Evolutionary conservation across 2,888 invertebrate species (phyloP).

Genomic region (Caenorhabditis angaria): DNA sequence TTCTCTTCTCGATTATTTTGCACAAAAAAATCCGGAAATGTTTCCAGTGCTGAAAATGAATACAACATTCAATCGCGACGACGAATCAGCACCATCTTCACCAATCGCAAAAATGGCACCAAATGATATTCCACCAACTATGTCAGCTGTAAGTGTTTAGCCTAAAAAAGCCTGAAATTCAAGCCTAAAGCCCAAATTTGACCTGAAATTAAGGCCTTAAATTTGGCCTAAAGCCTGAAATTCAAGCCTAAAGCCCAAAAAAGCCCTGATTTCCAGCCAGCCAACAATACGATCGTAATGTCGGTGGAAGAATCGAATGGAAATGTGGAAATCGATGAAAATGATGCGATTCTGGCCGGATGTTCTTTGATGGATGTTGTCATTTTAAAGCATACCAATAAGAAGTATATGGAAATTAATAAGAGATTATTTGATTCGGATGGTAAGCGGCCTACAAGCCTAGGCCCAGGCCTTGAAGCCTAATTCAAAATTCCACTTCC

Average conservation of each 20-base stretch:
- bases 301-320: neutral
- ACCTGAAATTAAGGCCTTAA: too few species aligned
- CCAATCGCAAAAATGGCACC: neutral
- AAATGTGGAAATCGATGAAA: neutral
- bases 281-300: neutral
- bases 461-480: neutral
- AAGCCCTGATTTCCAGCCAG: too few species aligned
- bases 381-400: constrained; percentile 19
- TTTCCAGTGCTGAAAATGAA: neutral
- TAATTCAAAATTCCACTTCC: constrained; percentile 11
- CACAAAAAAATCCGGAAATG: too few species aligned
- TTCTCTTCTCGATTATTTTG: neutral
- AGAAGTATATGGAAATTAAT: constrained; percentile 10
- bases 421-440: constrained; percentile 23
- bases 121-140: neutral
- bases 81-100: neutral
- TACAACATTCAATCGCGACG: neutral
- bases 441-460: constrained; percentile 11
- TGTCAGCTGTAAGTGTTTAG: neutral
- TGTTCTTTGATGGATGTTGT: constrained; percentile 20
- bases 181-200: too few species aligned
- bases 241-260: too few species aligned
- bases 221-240: too few species aligned
- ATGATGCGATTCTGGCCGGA: constrained; percentile 8
- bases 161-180: too few species aligned